These are phyloP conservation scores for Pachymerium ferrugineum DNA, from an alignment of 2,888 invertebrate genomes.

Conservation along the genomic window DNA sequence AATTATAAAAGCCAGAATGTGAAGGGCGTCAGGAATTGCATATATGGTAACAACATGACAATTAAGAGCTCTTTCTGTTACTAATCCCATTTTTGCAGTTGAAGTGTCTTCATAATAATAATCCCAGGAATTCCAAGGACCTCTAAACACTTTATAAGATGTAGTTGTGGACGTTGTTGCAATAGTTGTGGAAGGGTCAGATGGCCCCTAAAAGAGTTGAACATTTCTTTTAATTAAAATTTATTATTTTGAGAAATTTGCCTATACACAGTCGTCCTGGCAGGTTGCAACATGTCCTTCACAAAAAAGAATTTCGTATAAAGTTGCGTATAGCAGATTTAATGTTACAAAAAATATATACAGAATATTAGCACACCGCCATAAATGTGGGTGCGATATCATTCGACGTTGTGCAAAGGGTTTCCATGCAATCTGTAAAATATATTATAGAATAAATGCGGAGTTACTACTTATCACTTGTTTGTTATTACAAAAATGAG, in stretches of 20 bases:
- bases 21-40: constrained; percentile 46
- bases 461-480: neutral
- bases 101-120: neutral
- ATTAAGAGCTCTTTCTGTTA: too few relatives aligned
- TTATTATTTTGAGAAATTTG: too few relatives aligned
- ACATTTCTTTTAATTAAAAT: too few relatives aligned
- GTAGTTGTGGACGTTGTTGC: neutral
- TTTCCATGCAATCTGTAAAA: constrained; percentile 46
- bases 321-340: neutral
- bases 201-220: too few relatives aligned
- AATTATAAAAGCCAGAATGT: constrained; percentile 45
- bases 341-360: constrained; percentile 42
- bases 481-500: constrained; percentile 13
- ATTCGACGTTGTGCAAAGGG: constrained; percentile 42
- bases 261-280: too few relatives aligned
- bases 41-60: constrained; percentile 43
- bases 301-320: neutral
- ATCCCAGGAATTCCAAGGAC: too few relatives aligned
- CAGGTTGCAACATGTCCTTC: neutral
- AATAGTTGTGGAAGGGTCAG: too few relatives aligned
- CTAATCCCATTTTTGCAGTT: neutral
- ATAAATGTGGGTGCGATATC: constrained; percentile 35
- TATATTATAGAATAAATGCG: neutral
- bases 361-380: constrained; percentile 41
- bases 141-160: too few relatives aligned